Base-by-base conservation (phyloP, 2,797 vertebrate genomes). In the Todus mexicanus region DNA sequence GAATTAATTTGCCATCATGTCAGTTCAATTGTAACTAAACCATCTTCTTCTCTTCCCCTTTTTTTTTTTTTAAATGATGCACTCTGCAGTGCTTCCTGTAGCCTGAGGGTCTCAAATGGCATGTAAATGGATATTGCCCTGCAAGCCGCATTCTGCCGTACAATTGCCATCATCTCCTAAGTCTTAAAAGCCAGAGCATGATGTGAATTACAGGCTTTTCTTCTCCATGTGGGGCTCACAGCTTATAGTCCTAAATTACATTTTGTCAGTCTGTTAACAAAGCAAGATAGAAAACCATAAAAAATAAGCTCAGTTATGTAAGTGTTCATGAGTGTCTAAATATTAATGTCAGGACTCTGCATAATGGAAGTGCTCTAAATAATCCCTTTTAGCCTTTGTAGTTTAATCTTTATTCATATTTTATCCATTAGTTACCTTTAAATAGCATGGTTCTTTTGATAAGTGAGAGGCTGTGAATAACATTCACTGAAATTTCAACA, bases 191-290 rank as follows among this genome's bases (percentile, higher is more conserved):
- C 88, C 71, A 92, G 87, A 84, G 57, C 86, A 91, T 19, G 54
- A 94, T 79, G 84, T 95, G 94, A 95, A 95, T 94, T 93, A 90
- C 23, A 92, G 92, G 71, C 86, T 95, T 96, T 94, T 86, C 84
- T 92, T 92, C 91, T 93, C 85, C 81, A 87, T 91, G 91, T 83
- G 79, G 79, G 57, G 85, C 92, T 95, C 81, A 43, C 79, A 90
- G 87, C 66, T 93, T 93, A 93, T 57, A 80, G 73, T 78, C 85
- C 88, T 92, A 93, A 96, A 94, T 96, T 93, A 94, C 88, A 88
- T 94, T 96, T 96, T 96, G 91, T 95, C 95, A 94, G 85, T 47
- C 84, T 87, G 79, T 87, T 97, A 94, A 95, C 84, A 97, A 95
- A 97, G 87, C 85, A 87, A 95, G 90, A 91, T 68, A 90, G 86